Evolutionary conservation across 2,797 vertebrate genomes (phyloP), one percentile per base, ranked within the genome.

Genomic region (Acanthopagrus latus): DNA sequence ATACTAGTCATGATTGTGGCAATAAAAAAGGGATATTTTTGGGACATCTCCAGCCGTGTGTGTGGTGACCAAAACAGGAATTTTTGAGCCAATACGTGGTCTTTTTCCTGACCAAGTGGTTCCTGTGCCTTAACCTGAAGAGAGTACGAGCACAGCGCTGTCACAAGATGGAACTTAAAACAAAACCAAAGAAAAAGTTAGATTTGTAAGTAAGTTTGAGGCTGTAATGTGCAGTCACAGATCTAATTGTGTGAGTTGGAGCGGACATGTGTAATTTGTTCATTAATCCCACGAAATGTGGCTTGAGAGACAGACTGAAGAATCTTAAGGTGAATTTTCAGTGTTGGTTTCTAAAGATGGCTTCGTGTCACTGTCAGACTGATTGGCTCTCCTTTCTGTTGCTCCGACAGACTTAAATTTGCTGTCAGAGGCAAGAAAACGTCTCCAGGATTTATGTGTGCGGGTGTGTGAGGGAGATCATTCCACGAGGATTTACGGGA

Each of bases 401-500:
- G 51, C 48, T 4, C 8, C 33, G 33, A 58, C 64, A 69, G 72
- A 64, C 46, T 18, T 33, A 33, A 33, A n/a, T 21, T 5, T 51
- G 47, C 72, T 79, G 79, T 73, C 75, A 74, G 4, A 66, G 65
- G 23, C 65, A 56, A 7, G n/a, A 50, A 58, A 57, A 51, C 72
- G 41, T 81, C 57, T 50, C 20, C 1, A 4, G n/a, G 20, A 20
- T 80, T 65, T 60, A 25, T 86, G 48, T 58, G 3, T 13, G 33
- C 5, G 29, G 5, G 2, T 2, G 71, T 51, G 74, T 57, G 55
- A 18, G 29, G 4, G 54, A 29, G 64, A 71, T 83, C 48, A 68
- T 83, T 83, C 67, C 64, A 64, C 16, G 10, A 33, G 29, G 65
- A 69, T 83, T 80, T 51, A 81, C 18, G 51, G 71, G 71, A 21